phyloP scores from a whole-genome alignment of 2,888 invertebrate genomes.

The Phorcus lineatus region DNA sequence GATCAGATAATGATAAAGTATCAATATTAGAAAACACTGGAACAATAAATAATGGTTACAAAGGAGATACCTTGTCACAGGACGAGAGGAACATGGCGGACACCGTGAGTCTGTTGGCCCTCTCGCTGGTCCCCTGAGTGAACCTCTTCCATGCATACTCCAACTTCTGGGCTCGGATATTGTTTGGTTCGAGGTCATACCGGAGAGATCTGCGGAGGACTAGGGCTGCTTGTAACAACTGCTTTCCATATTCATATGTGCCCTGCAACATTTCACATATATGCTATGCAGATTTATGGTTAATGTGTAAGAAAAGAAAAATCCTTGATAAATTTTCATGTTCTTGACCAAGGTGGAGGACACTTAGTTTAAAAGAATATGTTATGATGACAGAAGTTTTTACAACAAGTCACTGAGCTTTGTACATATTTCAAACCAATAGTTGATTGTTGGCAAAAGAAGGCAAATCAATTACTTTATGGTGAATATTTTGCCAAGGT shows the following conservation, averaged over 20 bases:
- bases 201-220: conserved; percentile 85
- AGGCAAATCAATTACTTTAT: no score
- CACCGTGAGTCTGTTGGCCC: conserved; percentile 85
- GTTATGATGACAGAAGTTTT: no score
- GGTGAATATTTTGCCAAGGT: no score
- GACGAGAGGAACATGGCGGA: conserved; percentile 86
- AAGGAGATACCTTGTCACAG: conserved; percentile 75
- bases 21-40: no score
- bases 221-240: conserved; percentile 85
- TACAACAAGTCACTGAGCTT: no score
- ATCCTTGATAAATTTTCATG: no score
- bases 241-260: conserved; percentile 88
- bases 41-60: background rate
- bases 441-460: no score
- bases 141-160: conserved; percentile 84
- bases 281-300: background rate
- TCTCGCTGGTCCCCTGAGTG: conserved; percentile 84
- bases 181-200: conserved; percentile 78
- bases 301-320: no score
- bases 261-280: conserved; percentile 78
- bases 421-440: no score
- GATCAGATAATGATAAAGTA: no score
- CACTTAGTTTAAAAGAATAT: no score
- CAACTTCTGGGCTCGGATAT: conserved; percentile 79
- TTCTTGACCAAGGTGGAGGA: no score